Base-by-base conservation (phyloP, 2,797 vertebrate species). In the Dermochelys coriacea region DNA sequence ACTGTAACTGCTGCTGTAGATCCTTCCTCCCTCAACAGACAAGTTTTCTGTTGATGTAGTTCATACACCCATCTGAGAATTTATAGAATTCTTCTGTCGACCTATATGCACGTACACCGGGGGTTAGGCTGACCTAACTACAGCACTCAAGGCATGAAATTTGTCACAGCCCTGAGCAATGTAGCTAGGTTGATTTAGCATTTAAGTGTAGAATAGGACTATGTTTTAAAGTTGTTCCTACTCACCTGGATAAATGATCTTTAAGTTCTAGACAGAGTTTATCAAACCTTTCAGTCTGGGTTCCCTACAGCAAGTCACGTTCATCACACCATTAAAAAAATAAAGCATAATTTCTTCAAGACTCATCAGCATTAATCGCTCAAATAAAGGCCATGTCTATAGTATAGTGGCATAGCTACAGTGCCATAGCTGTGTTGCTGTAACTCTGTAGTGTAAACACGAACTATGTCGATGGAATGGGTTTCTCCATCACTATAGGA, bases 281-380 rank as follows among this genome's bases (percentile, higher is more conserved):
- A 1, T 2, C 81, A 12, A 0, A 5, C 1, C 0, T 85, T 1
- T 55, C 23, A 2, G 6, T 68, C 75, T 34, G 18, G 57, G 34
- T 64, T 64, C 34, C 16, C 34, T 64, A 18, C 8, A 5, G 8
- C 34, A 64, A 64, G 34, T n/a, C n/a, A n/a, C 34, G 4, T n/a
- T n/a, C 34, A 64, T 64, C 34, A 64, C 61, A 34, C 34, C 61
- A n/a, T 64, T 64, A 18, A 41, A 71, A 71, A 71, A 41, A 6
- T 7, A 12, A 41, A 71, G 18, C 16, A 19, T n/a, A n/a, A 4
- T 59, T 68, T 68, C 34, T n/a, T 68, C 15, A 21, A 68, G 61
- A 68, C 34, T 4, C 61, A 68, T 19, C 3, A n/a, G 64, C 15
- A 50, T 77, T 31, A 77, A 3, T 84, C n/a, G 18, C 15, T 31